These are phyloP conservation scores for Odontomyia ornata DNA, from an alignment of 2,888 invertebrate species.

Conservation along the genomic window DNA sequence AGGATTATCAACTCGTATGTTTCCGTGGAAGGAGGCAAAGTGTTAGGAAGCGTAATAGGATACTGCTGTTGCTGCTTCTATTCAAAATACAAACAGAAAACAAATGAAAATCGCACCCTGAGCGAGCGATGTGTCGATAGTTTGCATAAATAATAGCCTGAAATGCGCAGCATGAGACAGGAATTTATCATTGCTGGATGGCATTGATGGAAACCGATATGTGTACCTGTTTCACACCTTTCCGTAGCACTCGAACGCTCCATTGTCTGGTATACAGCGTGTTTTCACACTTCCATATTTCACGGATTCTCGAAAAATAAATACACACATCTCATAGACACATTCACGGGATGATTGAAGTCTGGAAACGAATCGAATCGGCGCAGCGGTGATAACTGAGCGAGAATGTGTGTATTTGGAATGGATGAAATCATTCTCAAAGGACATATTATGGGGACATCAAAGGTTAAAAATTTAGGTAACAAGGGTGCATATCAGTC, in stretches of 20 bases:
- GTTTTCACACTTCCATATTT: neutral
- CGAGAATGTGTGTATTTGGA: neutral
- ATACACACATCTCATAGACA: neutral
- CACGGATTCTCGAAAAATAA: neutral
- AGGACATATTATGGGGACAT: constrained; percentile 3
- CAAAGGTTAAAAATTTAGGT: constrained; percentile 21
- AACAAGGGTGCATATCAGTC: neutral
- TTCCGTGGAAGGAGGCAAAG: neutral
- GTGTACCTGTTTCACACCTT: constrained; percentile 8
- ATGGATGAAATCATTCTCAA: neutral
- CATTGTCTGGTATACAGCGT: neutral
- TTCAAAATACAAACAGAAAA: no score
- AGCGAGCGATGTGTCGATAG: neutral
- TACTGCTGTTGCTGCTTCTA: neutral
- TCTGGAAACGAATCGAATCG: neutral
- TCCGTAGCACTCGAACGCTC: neutral
- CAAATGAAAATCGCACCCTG: neutral
- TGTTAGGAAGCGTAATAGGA: no score
- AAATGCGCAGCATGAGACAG: neutral
- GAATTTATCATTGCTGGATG: neutral
- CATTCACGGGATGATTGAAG: neutral
- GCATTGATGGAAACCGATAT: neutral
- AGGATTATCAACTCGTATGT: neutral
- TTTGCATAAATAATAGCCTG: constrained; percentile 8
- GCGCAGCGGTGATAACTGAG: no score